Evolutionary conservation across 2,797 vertebrate species (phyloP).

Genomic region (Acanthurus leucopareius): DNA sequence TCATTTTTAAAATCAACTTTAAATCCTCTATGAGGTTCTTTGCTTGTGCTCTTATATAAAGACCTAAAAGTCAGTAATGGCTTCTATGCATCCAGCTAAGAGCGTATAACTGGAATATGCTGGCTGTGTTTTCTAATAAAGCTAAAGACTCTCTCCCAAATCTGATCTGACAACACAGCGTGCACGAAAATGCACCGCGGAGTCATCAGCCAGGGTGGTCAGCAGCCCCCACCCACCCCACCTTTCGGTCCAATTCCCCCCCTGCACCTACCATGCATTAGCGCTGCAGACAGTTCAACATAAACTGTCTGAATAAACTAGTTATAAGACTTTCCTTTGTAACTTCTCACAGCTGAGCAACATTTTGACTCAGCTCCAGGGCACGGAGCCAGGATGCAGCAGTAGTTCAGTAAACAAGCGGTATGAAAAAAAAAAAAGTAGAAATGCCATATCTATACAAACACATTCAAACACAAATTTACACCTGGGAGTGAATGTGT

Average conservation of each 20-base stretch:
- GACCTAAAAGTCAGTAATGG: neutral
- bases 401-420: conserved; percentile 42
- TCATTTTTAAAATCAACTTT: neutral
- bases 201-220: conserved; percentile 12
- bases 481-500: conserved; percentile 47
- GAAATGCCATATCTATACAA: conserved; percentile 28
- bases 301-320: conserved; percentile 45
- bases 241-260: neutral
- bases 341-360: conserved; percentile 53
- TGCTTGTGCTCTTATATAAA: neutral
- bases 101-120: neutral
- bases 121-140: conserved; percentile 7
- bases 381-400: conserved; percentile 41
- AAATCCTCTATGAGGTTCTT: neutral
- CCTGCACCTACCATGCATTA: conserved; percentile 13
- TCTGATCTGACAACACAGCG: conserved; percentile 27
- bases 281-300: conserved; percentile 15
- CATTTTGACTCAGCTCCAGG: conserved; percentile 50
- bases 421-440: conserved; percentile 35
- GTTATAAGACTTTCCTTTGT: conserved; percentile 36
- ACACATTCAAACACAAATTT: conserved; percentile 18
- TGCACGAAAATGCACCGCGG: conserved; percentile 9
- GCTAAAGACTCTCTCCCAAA: conserved; percentile 17
- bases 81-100: neutral
- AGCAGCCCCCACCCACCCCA: too few relatives aligned